Evolutionary conservation across 1,140 invertebrate species (phyloP).

Genomic region (Neodiprion virginianus): DNA sequence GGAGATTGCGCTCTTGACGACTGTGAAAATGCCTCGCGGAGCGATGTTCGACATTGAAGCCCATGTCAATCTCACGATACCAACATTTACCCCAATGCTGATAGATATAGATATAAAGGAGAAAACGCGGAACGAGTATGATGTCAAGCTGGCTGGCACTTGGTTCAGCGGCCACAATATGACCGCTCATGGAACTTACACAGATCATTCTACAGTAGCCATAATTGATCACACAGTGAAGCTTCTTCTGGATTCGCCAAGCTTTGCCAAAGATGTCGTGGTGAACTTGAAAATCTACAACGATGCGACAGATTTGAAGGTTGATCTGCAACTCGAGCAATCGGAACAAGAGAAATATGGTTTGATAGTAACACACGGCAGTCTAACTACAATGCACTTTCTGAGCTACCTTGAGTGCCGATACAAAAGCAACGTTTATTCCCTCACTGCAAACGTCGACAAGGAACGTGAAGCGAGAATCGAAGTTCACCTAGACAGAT

Average conservation of each 20-base stretch:
- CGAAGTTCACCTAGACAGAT: slow-evolving; percentile 78
- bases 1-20: slow-evolving; percentile 65
- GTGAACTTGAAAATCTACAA: slow-evolving; percentile 67
- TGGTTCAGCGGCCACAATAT: slow-evolving; percentile 83
- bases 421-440: slow-evolving; percentile 72
- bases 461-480: slow-evolving; percentile 59
- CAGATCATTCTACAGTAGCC: slow-evolving; percentile 70
- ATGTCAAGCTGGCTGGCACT: slow-evolving; percentile 71
- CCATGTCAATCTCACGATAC: slow-evolving; percentile 68
- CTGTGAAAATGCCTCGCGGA: slow-evolving; percentile 61
- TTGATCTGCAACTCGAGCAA: slow-evolving; percentile 65
- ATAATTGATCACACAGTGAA: slow-evolving; percentile 72
- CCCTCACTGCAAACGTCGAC: slow-evolving; percentile 61
- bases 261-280: slow-evolving; percentile 69
- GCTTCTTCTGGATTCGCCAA: slow-evolving; percentile 71
- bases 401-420: slow-evolving; percentile 70
- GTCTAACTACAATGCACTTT: slow-evolving; percentile 63
- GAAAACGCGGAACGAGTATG: slow-evolving; percentile 64
- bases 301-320: slow-evolving; percentile 67
- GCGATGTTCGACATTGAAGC: slow-evolving; percentile 65
- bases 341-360: slow-evolving; percentile 67
- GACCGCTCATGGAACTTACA: slow-evolving; percentile 72
- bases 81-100: slow-evolving; percentile 68
- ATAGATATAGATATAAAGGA: slow-evolving; percentile 65
- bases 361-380: slow-evolving; percentile 66